A percentile compares a stretch with the other conserved stretches of the same genome.
These are phyloP conservation scores for Aphelocoma californica DNA, from an alignment of 2,797 vertebrate species.

Conservation along the genomic window DNA sequence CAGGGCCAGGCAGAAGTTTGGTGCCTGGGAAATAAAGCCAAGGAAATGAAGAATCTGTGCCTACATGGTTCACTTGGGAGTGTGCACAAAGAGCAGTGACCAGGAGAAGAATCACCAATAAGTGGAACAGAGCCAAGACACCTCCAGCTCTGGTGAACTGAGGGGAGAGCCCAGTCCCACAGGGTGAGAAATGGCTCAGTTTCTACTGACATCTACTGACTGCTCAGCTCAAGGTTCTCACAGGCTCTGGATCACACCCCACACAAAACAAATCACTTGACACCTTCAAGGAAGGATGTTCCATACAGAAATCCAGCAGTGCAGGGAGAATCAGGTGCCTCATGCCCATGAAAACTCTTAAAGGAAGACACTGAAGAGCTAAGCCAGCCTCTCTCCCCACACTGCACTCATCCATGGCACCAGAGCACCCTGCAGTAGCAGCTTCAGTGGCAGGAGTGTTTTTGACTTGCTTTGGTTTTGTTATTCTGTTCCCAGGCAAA, in stretches of 20 bases:
- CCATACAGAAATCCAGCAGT: background rate
- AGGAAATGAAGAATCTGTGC: background rate
- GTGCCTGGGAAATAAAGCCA: background rate
- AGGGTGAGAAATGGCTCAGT: background rate
- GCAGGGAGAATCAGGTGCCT: background rate
- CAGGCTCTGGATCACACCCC: background rate
- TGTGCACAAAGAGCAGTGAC: background rate
- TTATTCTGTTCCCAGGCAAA: background rate
- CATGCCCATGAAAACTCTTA: background rate
- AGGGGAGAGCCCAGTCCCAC: background rate
- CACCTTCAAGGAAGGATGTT: background rate
- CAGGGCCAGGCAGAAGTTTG: background rate
- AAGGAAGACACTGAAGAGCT: background rate
- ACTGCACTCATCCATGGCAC: background rate
- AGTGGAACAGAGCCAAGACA: background rate
- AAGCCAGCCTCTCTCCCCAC: background rate
- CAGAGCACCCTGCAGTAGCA: background rate
- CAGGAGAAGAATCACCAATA: background rate
- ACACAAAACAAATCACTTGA: background rate
- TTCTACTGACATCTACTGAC: slow-evolving; percentile 43
- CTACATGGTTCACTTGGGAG: background rate
- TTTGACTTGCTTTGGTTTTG: background rate
- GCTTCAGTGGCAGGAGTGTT: background rate
- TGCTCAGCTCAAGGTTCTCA: background rate
- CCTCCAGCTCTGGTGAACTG: background rate